Evolutionary conservation across 92 coral and sea anemone genomes (phyloP), one percentile per base, ranked within the genome.

Genomic region (Parazoanthus atlanticus): DNA sequence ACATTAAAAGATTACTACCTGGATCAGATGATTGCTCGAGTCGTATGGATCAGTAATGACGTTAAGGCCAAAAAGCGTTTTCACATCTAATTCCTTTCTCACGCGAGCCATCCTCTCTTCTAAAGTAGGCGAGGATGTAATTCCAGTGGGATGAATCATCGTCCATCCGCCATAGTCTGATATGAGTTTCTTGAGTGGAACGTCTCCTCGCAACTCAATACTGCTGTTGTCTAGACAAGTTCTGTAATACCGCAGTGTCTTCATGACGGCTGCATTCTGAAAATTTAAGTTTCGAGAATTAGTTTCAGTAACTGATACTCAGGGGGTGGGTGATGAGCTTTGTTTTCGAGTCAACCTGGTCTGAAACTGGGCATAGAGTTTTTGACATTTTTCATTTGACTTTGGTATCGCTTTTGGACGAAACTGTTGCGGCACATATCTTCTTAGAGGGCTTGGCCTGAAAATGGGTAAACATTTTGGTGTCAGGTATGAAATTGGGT

Each of bases 241-340:
- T 26, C 66, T 82, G 85, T 86, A 90, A 30, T 78, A 90, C 67
- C 61, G 47, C 32, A 65, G 72, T 19, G 93, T 81, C 79, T 90
- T 90, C 88, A 90, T 86, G 15, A 90, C 93, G 17, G 93, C 93
- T 64, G 75, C 85, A 81, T 90, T 90, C 93, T 90, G 88, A 76
- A 73, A 31, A 32, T 73, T 12, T 7, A 31, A 73, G 58, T 49
- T 49, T 49, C 49, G 11, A 43, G 49, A 13, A 49, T 13, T 49
- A 49, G 56, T 49, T 49, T 49, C 17, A 52, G 19, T 52, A 52
- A 15, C 19, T 52, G 58, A 13, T 52, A 52, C 21, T 13, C 17
- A 12, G 58, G 49, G 12, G 12, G 12, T 46, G 49, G 49, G 0
- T 43, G 49, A 7, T 46, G 49, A 46, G 49, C 11, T 46, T 5